Base-by-base conservation (phyloP, 2,797 vertebrate species). In the Lacerta bilineata region DNA sequence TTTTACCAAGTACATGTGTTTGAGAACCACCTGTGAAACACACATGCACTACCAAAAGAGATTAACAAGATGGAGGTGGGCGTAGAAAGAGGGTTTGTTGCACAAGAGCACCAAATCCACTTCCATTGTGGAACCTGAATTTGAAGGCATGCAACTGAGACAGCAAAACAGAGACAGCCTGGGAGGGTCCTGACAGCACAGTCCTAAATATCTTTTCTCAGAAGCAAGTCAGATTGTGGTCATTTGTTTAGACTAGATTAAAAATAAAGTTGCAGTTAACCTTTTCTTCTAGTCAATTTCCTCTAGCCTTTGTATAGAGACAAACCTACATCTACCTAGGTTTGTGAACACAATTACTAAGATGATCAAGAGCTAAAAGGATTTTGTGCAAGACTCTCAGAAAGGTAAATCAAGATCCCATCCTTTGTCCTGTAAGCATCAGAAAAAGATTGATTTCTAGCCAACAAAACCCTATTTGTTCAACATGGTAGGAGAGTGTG, bases 21-120 rank as follows among this genome's bases (percentile, higher is more conserved):
- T 39, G 41, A 84, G 83, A 91, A 89, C 76, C 61, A 85, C 74
- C 43, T 76, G n/a, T 36, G n/a, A 85, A 77, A 77, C 20, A 29
- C 10, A 33, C 43, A 55, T 83, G 68, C 17, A 0, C 0, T 66
- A 29, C 36, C 64, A 83, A 71, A 77, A 2, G 3, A 0, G 17
- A 2, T 55, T 68, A 55, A 5, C 83, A 77, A 27, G 4, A 1
- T 29, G 11, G 50, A 55, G 50, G 50, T 55, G 50, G 50, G 50
- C 3, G 13, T 55, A 15, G 50, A 55, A 55, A 55, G 50, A 55
- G 50, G 50, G 50, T 55, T 55, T 55, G 50, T 55, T 55, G 13
- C 50, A 55, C 13, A 15, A 55, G 13, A 55, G 13, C 50, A 55
- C 50, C 50, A 55, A 55, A 55, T 15, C 50, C 50, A 55, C 13